Percentiles rank a stretch among this genome's conserved stretches.
Conservation (phyloP, 2,113 vertebrate species). For the Callospermophilus lateralis region DNA sequence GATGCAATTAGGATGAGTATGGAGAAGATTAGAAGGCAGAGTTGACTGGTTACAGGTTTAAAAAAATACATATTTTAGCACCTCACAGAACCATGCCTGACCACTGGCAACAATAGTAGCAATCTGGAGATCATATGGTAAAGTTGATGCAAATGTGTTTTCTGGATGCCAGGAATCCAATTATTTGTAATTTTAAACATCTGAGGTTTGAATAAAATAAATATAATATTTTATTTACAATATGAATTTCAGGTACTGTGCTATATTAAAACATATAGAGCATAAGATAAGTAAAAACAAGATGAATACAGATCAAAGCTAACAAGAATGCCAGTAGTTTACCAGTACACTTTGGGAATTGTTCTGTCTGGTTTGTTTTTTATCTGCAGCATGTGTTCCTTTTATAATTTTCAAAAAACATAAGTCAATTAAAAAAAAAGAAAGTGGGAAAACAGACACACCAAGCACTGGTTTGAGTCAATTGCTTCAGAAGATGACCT, state of each 20-base stretch:
- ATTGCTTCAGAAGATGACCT: constrained; percentile 44
- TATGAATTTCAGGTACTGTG: constrained; percentile 19
- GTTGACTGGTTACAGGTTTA: background rate
- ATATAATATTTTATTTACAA: constrained; percentile 15
- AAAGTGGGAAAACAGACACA: constrained; percentile 49
- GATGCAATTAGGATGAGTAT: background rate
- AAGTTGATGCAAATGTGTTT: background rate
- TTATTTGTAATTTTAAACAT: constrained; percentile 38
- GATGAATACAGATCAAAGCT: background rate
- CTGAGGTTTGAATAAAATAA: constrained; percentile 42
- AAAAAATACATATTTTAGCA: constrained; percentile 3
- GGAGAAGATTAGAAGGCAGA: background rate
- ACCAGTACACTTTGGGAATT: background rate
- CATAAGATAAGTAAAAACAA: constrained; percentile 37
- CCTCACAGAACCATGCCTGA: background rate
- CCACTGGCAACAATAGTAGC: constrained; percentile 1
- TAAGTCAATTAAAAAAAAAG: constrained; percentile 18
- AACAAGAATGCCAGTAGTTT: background rate
- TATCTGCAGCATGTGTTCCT: constrained; percentile 22
- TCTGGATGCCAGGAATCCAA: constrained; percentile 36
- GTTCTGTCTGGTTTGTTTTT: constrained; percentile 24
- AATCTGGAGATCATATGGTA: background rate
- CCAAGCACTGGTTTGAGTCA: constrained; percentile 20
- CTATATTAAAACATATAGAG: constrained; percentile 3
- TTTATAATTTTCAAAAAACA: constrained; percentile 59